Conservation (phyloP, 2,888 invertebrate species). For the Julus scandinavius region DNA sequence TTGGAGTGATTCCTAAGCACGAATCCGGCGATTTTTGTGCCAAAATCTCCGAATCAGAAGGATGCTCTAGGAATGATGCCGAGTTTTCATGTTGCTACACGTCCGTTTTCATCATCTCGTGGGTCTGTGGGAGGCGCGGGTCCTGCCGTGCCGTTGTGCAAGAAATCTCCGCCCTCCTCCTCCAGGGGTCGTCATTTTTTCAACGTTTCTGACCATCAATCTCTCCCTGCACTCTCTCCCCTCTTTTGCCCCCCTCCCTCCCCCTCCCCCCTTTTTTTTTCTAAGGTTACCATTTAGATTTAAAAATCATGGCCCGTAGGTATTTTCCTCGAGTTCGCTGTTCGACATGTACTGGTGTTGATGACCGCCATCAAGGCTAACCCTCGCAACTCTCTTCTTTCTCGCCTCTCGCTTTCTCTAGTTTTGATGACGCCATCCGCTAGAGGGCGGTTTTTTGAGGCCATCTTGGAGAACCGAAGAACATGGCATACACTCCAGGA, state of each 20-base stretch:
- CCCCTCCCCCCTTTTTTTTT: background rate
- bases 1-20: no score
- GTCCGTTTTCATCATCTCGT: background rate
- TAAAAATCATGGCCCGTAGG: conserved; percentile 27
- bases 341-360: conserved; percentile 13
- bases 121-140: background rate
- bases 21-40: no score
- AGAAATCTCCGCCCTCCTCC: conserved; percentile 13
- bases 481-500: background rate
- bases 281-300: conserved; percentile 33
- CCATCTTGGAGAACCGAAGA: background rate
- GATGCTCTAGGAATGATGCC: background rate
- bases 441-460: background rate
- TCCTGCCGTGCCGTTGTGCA: background rate
- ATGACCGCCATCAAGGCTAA: conserved; percentile 24
- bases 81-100: background rate
- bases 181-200: conserved; percentile 13
- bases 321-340: conserved; percentile 27
- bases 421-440: background rate
- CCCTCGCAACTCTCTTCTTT: background rate
- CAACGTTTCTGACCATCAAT: background rate
- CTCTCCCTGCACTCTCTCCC: background rate
- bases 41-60: no score
- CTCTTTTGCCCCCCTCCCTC: background rate
- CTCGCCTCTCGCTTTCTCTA: background rate